These are phyloP conservation scores for Brachionus calyciflorus DNA, from an alignment of 1,140 invertebrate genomes.

Conservation along the genomic window DNA sequence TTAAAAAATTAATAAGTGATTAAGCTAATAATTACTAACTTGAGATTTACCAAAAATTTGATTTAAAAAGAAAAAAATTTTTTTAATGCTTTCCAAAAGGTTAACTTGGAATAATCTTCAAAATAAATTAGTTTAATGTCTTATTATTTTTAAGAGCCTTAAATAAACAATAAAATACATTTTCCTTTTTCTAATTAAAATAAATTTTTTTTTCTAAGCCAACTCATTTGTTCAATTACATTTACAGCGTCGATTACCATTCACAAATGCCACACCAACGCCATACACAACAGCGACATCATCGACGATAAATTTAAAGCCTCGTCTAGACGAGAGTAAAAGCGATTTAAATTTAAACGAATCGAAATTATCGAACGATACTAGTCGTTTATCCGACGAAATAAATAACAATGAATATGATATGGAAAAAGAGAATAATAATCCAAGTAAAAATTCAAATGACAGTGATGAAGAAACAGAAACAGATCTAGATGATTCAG, in stretches of 20 bases:
- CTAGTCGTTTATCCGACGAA: not conserved
- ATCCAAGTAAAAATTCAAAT: not conserved
- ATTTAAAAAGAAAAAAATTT: too few relatives aligned
- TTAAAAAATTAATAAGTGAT: too few relatives aligned
- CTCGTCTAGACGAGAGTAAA: conserved; percentile 9
- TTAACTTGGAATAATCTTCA: too few relatives aligned
- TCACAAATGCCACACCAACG: conserved; percentile 8
- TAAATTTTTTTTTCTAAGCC: not conserved
- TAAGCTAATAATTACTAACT: too few relatives aligned
- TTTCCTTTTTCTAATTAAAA: too few relatives aligned
- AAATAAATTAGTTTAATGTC: too few relatives aligned
- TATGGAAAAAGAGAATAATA: not conserved
- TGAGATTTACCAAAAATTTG: too few relatives aligned
- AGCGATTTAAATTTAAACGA: conserved; percentile 1
- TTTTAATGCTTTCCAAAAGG: too few relatives aligned
- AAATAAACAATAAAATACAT: too few relatives aligned
- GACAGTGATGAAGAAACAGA: not conserved
- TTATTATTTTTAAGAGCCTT: too few relatives aligned
- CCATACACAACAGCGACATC: not conserved
- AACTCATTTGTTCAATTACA: conserved; percentile 28
- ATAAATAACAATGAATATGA: not conserved
- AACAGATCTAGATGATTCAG: not conserved
- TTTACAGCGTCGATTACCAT: conserved; percentile 18
- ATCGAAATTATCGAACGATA: conserved; percentile 7
- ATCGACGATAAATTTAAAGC: not conserved